Conservation (phyloP, 2,113 vertebrate species). For the Tragelaphus scriptus region DNA sequence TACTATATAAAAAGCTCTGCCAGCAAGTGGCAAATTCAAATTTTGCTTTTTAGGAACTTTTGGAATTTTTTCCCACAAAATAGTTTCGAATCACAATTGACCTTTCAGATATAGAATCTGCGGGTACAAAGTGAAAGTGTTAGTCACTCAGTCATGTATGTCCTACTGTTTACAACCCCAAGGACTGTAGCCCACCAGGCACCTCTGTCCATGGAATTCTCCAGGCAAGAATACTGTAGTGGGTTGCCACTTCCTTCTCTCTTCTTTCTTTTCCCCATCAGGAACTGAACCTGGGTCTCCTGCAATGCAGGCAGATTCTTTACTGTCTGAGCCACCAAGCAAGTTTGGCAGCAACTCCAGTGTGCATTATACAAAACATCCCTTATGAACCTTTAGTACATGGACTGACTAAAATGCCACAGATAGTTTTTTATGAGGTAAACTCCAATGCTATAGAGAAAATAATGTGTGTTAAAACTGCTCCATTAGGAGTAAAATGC, state of each 20-base stretch:
- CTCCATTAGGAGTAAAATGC: background rate
- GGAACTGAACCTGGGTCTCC: background rate
- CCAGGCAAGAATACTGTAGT: background rate
- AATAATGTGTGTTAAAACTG: background rate
- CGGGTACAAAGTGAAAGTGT: background rate
- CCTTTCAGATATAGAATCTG: background rate
- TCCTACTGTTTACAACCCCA: background rate
- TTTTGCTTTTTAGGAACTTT: background rate
- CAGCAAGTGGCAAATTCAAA: background rate
- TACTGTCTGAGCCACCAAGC: background rate
- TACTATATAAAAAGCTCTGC: background rate
- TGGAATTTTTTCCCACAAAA: background rate
- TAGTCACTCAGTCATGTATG: background rate
- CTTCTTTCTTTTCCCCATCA: background rate
- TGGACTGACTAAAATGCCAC: background rate
- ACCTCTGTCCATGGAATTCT: background rate
- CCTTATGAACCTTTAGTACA: background rate
- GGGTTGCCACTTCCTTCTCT: background rate
- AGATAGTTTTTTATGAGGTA: background rate
- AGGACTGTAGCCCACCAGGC: background rate
- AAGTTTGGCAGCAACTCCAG: background rate
- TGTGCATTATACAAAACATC: background rate
- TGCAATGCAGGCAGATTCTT: background rate
- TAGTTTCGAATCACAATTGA: background rate
- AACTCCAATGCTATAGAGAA: background rate